Evolutionary conservation across 2,113 vertebrate species (phyloP).

Genomic region (Opisthocomus hoazin): DNA sequence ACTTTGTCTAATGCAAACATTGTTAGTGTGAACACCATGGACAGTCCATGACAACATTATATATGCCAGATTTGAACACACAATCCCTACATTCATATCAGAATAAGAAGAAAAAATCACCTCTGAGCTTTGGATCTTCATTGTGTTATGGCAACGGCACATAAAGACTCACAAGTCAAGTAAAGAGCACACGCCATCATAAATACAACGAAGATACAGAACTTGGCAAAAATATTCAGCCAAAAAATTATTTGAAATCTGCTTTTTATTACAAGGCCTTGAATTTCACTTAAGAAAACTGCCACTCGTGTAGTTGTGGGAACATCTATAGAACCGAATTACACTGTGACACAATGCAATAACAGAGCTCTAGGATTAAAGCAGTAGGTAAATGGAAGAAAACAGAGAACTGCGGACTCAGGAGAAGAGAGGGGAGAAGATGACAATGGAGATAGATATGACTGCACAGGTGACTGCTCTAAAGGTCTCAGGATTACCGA

Average conservation of each 20-base stretch:
- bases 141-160: background rate
- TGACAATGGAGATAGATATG: background rate
- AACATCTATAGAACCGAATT: background rate
- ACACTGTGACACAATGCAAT: background rate
- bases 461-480: background rate
- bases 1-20: background rate
- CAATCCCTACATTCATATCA: background rate
- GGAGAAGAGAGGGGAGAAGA: background rate
- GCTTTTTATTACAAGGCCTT: background rate
- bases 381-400: background rate
- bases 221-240: background rate
- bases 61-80: background rate
- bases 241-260: background rate
- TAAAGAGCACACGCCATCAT: background rate
- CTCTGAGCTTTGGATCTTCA: background rate
- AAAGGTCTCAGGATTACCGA: background rate
- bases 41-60: background rate
- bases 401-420: background rate
- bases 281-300: background rate
- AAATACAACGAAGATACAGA: background rate
- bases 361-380: background rate
- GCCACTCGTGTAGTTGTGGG: background rate
- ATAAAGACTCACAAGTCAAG: background rate
- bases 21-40: background rate
- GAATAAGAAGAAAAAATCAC: background rate